Evolutionary conservation across 2,797 vertebrate species (phyloP).

Genomic region (Sebastiscus tertius): DNA sequence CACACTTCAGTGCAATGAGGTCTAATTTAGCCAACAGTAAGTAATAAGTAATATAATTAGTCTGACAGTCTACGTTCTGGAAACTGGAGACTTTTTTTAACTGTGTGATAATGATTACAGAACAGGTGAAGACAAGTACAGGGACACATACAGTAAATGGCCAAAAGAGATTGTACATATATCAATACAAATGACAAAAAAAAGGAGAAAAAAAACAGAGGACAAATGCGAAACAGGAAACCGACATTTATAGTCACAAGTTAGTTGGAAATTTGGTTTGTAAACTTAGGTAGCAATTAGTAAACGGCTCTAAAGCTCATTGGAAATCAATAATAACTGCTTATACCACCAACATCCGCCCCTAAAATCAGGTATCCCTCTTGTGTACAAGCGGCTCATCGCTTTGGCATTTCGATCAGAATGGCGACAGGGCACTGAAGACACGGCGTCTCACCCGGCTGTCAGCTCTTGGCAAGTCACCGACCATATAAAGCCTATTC

Average conservation of each 20-base stretch:
- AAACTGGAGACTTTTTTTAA: neutral
- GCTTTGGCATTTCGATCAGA: slow-evolving; percentile 39
- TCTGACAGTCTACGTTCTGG: neutral
- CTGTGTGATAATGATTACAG: no score
- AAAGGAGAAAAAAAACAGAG: no score
- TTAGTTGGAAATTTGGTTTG: neutral
- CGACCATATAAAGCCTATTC: slow-evolving; percentile 52
- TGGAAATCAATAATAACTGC: slow-evolving; percentile 42
- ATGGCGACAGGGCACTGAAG: slow-evolving; percentile 21
- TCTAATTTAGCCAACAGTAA: neutral
- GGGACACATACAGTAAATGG: no score
- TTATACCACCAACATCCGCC: neutral
- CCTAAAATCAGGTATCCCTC: slow-evolving; percentile 5
- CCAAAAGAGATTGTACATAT: no score
- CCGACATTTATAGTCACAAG: neutral
- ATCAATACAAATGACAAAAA: no score
- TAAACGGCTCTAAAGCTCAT: slow-evolving; percentile 9
- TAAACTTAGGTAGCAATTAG: slow-evolving; percentile 6
- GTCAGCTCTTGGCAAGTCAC: slow-evolving; percentile 33
- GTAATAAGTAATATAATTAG: neutral
- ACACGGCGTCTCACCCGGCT: slow-evolving; percentile 37
- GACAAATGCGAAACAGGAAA: no score
- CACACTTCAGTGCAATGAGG: neutral
- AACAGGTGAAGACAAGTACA: no score
- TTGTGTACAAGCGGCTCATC: slow-evolving; percentile 4